These are phyloP conservation scores for Caranx ignobilis DNA, from an alignment of 2,113 vertebrate genomes.

Conservation along the genomic window DNA sequence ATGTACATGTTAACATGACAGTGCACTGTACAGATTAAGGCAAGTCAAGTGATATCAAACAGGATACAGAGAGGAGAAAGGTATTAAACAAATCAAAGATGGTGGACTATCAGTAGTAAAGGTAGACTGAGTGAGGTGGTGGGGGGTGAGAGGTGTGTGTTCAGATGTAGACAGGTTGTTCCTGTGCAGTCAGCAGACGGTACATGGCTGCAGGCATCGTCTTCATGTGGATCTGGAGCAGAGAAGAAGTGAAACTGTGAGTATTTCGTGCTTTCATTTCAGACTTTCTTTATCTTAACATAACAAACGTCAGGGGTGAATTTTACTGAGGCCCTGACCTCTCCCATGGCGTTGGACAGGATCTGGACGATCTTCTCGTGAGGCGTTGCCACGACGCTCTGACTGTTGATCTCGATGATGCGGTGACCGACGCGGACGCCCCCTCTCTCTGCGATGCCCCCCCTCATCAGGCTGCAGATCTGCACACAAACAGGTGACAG, in stretches of 20 bases:
- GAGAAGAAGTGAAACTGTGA: constrained; percentile 18
- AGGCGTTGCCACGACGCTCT: constrained; percentile 97
- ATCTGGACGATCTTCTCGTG: constrained; percentile 99
- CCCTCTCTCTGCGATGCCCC: constrained; percentile 95
- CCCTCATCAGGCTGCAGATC: constrained; percentile 99
- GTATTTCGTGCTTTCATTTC: background rate
- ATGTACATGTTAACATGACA: constrained; percentile 56
- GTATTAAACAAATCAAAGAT: constrained; percentile 29
- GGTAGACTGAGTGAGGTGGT: background rate
- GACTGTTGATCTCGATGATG: constrained; percentile 97
- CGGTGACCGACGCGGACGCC: constrained; percentile 97
- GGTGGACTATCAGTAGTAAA: background rate
- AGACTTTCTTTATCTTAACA: background rate
- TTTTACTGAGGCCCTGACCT: constrained; percentile 83
- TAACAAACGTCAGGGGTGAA: too few relatives aligned
- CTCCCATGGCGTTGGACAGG: constrained; percentile 97
- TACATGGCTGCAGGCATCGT: constrained; percentile 99
- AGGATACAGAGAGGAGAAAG: constrained; percentile 8
- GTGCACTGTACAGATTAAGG: constrained; percentile 80
- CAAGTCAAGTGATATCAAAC: constrained; percentile 76
- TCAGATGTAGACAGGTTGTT: constrained; percentile 98
- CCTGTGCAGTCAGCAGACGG: constrained; percentile 96
- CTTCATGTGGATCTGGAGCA: constrained; percentile 96
- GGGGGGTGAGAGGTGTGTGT: constrained; percentile 16
- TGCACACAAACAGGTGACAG: constrained; percentile 56